Evolutionary conservation across 2,113 vertebrate species (phyloP).

Genomic region (Erythrolamprus reginae): DNA sequence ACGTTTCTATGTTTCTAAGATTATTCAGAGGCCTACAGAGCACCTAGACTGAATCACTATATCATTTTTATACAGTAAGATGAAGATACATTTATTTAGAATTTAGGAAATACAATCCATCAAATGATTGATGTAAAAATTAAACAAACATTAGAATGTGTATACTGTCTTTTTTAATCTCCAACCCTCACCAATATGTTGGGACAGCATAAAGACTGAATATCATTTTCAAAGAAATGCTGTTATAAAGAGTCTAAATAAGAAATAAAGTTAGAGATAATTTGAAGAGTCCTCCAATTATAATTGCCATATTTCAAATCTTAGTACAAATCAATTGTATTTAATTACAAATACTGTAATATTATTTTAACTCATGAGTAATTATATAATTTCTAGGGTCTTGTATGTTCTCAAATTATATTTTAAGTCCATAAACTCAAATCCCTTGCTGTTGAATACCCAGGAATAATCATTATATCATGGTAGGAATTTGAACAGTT

Average conservation of each 20-base stretch:
- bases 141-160: neutral
- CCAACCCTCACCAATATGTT: neutral
- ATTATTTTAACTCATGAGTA: neutral
- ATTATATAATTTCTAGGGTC: neutral
- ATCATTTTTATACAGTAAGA: neutral
- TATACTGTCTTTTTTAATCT: neutral
- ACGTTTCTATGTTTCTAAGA: too few species aligned
- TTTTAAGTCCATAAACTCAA: neutral
- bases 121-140: neutral
- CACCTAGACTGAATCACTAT: neutral
- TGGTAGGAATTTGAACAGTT: neutral
- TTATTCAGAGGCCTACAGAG: neutral
- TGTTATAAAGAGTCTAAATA: neutral
- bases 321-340: neutral
- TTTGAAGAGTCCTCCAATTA: neutral
- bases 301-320: neutral
- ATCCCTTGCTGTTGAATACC: neutral
- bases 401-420: neutral
- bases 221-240: neutral
- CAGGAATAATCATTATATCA: neutral
- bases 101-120: neutral
- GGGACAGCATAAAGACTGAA: neutral
- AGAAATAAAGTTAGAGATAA: neutral
- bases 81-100: neutral
- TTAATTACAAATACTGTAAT: neutral